Evolutionary conservation across 2,113 vertebrate genomes (phyloP).

Genomic region (Trematomus loennbergii): DNA sequence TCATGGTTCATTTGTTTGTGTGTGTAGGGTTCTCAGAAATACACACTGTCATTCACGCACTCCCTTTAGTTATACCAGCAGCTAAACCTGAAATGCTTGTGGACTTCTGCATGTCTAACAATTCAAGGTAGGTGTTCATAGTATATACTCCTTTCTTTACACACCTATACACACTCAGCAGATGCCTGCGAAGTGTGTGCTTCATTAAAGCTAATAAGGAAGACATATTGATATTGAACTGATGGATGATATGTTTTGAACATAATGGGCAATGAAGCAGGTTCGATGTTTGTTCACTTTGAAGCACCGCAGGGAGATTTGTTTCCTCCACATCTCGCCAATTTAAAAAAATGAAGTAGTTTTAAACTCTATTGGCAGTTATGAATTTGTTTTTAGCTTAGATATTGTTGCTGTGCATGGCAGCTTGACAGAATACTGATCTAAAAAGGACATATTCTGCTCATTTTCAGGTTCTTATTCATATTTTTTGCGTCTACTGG

Average conservation of each 20-base stretch:
- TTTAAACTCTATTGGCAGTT: conserved; percentile 54
- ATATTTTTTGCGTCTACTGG: too few species aligned
- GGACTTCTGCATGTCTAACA: too few species aligned
- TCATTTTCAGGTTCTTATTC: too few species aligned
- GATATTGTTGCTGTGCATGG: too few species aligned
- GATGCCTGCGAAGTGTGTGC: not conserved
- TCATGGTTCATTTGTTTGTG: conserved; percentile 36
- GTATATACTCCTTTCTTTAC: not conserved
- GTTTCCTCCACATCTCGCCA: not conserved
- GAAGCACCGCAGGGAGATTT: conserved; percentile 21
- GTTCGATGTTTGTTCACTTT: conserved; percentile 25
- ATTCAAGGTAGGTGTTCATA: not conserved
- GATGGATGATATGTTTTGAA: conserved; percentile 40
- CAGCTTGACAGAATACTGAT: too few species aligned
- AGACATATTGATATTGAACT: conserved; percentile 18
- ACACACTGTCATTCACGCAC: not conserved
- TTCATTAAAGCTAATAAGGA: conserved; percentile 21
- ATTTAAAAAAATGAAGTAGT: conserved; percentile 38
- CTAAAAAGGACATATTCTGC: too few species aligned
- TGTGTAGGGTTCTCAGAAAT: conserved; percentile 1
- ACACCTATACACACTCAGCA: not conserved
- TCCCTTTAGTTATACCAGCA: not conserved
- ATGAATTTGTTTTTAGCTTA: too few species aligned
- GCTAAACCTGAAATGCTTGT: conserved; percentile 19
- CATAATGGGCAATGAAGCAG: not conserved